Conservation (phyloP, 2,797 vertebrate genomes). For the Galago senegalensis region DNA sequence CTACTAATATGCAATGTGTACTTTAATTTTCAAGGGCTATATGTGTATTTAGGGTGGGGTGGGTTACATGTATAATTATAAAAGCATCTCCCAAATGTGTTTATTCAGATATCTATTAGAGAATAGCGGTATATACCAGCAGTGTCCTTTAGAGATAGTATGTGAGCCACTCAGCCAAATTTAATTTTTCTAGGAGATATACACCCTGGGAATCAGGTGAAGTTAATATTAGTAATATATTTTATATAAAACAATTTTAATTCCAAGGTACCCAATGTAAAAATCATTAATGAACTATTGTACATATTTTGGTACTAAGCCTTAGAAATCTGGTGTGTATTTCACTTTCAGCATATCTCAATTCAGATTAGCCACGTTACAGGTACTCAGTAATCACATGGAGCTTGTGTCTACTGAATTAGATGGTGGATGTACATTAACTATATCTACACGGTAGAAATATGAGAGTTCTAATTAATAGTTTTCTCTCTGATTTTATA, state of each 20-base stretch:
- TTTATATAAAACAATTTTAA: not conserved
- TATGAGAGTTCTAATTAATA: not conserved
- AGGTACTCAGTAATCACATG: not conserved
- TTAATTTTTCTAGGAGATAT: not conserved
- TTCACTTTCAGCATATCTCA: not conserved
- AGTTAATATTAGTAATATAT: not conserved
- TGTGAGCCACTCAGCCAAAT: not conserved
- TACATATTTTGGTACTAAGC: not conserved
- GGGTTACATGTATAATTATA: not conserved
- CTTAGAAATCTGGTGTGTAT: not conserved
- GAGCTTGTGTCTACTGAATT: not conserved
- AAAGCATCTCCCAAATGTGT: not conserved
- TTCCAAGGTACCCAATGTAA: not conserved
- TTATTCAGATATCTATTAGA: not conserved
- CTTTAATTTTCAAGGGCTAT: not conserved
- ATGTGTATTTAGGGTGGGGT: not conserved
- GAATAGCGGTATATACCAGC: not conserved
- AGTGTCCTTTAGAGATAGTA: not conserved
- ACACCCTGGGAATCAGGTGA: not conserved
- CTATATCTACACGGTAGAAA: not conserved
- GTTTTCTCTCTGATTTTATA: conserved; percentile 5
- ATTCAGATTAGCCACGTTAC: not conserved
- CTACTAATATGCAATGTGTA: not conserved
- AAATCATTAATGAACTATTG: not conserved
- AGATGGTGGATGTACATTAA: not conserved